These are phyloP conservation scores for Ochropleura plecta DNA, from an alignment of 2,888 invertebrate genomes.

Conservation along the genomic window DNA sequence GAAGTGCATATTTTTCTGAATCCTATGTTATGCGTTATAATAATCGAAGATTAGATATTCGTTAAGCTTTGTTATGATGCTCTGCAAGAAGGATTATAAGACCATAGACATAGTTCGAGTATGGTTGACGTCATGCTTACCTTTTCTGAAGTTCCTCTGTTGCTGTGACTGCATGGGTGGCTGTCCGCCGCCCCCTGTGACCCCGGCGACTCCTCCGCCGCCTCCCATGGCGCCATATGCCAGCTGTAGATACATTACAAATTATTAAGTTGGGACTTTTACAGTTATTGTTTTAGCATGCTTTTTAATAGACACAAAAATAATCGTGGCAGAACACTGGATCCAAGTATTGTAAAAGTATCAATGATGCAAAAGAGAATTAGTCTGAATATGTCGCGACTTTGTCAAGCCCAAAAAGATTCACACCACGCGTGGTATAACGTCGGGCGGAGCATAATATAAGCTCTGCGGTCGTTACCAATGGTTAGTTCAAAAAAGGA, in stretches of 20 bases:
- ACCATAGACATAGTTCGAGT: not conserved
- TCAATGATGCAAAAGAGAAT: not conserved
- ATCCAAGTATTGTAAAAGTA: not conserved
- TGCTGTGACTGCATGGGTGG: conserved; percentile 85
- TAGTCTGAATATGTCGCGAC: not conserved
- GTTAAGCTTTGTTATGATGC: not conserved
- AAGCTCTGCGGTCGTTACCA: no score
- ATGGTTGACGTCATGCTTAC: conserved; percentile 63
- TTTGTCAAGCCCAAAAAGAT: not conserved
- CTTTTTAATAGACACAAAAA: not conserved
- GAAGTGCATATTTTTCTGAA: no score
- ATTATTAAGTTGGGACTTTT: not conserved
- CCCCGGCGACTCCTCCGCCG: conserved; percentile 81
- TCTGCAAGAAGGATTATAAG: not conserved
- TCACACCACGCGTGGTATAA: not conserved
- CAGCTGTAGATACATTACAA: conserved; percentile 70
- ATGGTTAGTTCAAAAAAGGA: not conserved
- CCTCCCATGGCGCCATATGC: conserved; percentile 85
- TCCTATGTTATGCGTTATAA: no score
- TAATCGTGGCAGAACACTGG: not conserved
- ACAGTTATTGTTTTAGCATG: conserved; percentile 12
- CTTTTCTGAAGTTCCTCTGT: conserved; percentile 85
- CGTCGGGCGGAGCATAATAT: not conserved
- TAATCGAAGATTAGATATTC: not conserved
- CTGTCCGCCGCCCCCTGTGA: conserved; percentile 83